Evolutionary conservation across 2,797 vertebrate genomes (phyloP), one percentile per base, ranked within the genome.

Genomic region (Trachops cirrhosus): DNA sequence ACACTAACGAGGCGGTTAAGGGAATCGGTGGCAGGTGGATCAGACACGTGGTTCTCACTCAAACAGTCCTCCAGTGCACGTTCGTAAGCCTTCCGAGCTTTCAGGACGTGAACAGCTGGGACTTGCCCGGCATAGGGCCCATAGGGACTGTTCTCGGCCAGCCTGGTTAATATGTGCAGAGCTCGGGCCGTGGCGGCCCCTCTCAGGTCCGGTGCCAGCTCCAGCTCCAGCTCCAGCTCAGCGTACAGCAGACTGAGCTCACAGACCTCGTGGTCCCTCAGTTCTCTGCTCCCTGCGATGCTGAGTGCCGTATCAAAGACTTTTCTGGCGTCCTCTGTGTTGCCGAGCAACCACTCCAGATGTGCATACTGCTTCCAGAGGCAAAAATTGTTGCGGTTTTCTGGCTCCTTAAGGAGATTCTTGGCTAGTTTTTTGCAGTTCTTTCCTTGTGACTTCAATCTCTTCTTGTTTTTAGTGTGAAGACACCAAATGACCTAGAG

Each of bases 261-360:
- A 77, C 99, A 99, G 80, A 99, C 98, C 39, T 98, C 88, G 0
- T 97, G 88, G 97, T 98, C 98, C 78, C 92, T 97, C 95, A 99
- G 95, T 1, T 98, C 99, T 57, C 95, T 98, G 71, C 97, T 67
- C 39, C 98, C 99, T 0, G 98, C 99, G 3, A 98, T 97, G 2
- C 95, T 78, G 0, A 99, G 98, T 0, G 99, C 99, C 0, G 98
- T 99, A 88, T 99, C 99, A 62, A 99, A 99, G 34, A 99, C 99
- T 96, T 99, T 99, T 57, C 99, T 98, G 78, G 99, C 99, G 62
- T 99, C 99, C 0, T 99, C 99, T 0, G 94, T 95, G 97, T 99
- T 99, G 15, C 99, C 99, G 46, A 99, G 98, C 73, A 99, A 91
- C 99, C 99, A 99, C 93, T 99, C 99, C 48, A 99, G 97, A 94